Conservation (phyloP, 2,888 invertebrate genomes). For the Crocallis elinguaria region DNA sequence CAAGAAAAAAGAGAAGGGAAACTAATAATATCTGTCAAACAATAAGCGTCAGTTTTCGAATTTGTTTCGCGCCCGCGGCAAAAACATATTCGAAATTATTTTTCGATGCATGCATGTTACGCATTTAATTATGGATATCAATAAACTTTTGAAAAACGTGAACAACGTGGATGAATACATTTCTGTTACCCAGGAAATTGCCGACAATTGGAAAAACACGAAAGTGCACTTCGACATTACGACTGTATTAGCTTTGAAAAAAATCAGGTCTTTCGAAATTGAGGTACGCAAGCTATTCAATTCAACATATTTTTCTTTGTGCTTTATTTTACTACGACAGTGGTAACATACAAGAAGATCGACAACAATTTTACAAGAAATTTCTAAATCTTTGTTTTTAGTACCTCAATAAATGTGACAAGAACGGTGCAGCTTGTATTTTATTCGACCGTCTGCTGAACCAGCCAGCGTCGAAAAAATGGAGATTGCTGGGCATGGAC, state of each 20-base stretch:
- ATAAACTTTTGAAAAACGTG: slow-evolving; percentile 51
- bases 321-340: no score
- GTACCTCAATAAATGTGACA: slow-evolving; percentile 66
- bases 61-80: slow-evolving; percentile 22
- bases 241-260: slow-evolving; percentile 60
- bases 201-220: slow-evolving; percentile 41
- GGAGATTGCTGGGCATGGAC: slow-evolving; percentile 62
- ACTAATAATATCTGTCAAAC: background rate
- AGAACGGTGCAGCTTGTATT: slow-evolving; percentile 62
- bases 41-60: slow-evolving; percentile 1
- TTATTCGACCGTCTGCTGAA: slow-evolving; percentile 56
- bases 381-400: slow-evolving; percentile 42
- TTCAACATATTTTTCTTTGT: background rate
- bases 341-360: background rate
- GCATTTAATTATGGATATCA: slow-evolving; percentile 57
- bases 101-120: no score
- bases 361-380: background rate
- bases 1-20: no score
- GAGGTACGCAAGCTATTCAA: slow-evolving; percentile 52
- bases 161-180: slow-evolving; percentile 60
- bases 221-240: slow-evolving; percentile 62
- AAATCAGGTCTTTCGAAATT: slow-evolving; percentile 63
- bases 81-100: background rate
- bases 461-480: slow-evolving; percentile 61
- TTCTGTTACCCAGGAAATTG: slow-evolving; percentile 50